These are phyloP conservation scores for Cryptosula pallasiana DNA, from an alignment of 2,888 invertebrate species.

Conservation along the genomic window DNA sequence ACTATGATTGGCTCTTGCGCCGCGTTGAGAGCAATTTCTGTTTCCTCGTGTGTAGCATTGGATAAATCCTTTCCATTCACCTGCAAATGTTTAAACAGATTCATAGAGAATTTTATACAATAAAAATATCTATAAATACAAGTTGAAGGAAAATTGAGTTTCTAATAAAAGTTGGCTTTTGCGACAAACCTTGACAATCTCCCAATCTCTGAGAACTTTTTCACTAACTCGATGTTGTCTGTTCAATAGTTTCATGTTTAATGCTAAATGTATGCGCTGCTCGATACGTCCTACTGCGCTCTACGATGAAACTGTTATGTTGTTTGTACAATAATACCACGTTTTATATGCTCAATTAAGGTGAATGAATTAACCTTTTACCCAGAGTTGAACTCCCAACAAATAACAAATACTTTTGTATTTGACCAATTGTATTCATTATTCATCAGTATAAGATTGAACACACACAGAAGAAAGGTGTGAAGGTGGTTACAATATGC, in stretches of 20 bases:
- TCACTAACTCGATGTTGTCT: not conserved
- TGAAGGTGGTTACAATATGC: not conserved
- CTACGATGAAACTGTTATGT: not conserved
- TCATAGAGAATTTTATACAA: not conserved
- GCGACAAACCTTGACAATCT: not conserved
- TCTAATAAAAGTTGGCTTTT: no score
- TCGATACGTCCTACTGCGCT: no score
- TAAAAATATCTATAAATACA: not conserved
- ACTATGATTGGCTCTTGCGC: slow-evolving; percentile 53
- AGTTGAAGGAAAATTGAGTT: no score
- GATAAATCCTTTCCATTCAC: slow-evolving; percentile 53
- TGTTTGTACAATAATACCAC: no score
- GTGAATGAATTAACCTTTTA: not conserved
- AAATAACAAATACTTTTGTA: slow-evolving; percentile 21
- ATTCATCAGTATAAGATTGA: not conserved
- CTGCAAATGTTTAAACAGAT: slow-evolving; percentile 37
- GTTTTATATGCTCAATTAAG: no score
- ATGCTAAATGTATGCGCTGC: no score
- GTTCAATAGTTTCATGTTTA: slow-evolving; percentile 3
- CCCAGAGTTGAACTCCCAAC: not conserved
- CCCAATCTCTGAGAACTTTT: slow-evolving; percentile 5
- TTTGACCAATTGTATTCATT: slow-evolving; percentile 17
- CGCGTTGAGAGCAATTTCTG: slow-evolving; percentile 50
- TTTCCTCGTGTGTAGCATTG: slow-evolving; percentile 51
- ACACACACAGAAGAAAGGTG: slow-evolving; percentile 8